phyloP scores from a whole-genome alignment of 2,797 vertebrate species.

The Pangasius macronema region DNA sequence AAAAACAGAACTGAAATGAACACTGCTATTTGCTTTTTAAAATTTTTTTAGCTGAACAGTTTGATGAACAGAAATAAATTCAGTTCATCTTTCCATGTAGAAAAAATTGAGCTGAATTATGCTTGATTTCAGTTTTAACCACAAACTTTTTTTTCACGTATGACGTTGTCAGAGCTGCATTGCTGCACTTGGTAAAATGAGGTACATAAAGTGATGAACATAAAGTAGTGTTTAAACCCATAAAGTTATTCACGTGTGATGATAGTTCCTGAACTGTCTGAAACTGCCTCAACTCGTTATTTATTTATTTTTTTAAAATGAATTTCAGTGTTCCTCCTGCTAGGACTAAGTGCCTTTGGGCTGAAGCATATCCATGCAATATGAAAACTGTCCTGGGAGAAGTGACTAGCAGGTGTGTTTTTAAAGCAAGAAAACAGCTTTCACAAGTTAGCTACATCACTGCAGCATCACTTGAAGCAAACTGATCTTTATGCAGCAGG shows the following conservation, averaged over 20 bases:
- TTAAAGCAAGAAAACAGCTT: not conserved
- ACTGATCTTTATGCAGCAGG: not conserved
- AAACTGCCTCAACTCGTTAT: not conserved
- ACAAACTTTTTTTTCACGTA: not conserved
- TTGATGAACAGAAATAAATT: not conserved
- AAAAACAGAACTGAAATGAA: not conserved
- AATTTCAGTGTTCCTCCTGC: not conserved
- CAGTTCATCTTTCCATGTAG: not conserved
- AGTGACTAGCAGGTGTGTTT: not conserved
- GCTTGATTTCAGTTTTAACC: not conserved
- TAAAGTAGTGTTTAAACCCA: constrained; percentile 1
- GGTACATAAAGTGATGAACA: not conserved
- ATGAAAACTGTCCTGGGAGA: not conserved
- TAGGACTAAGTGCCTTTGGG: not conserved
- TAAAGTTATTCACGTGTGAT: not conserved
- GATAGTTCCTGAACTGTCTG: not conserved
- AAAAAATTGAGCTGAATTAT: not conserved
- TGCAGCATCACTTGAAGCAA: not conserved
- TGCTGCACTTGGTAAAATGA: not conserved
- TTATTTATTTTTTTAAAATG: not conserved
- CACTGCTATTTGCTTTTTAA: not conserved
- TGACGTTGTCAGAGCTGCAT: not conserved
- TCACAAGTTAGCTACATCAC: not conserved
- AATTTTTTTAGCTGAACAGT: not conserved
- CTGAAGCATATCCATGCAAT: not conserved